Evolutionary conservation across 2,888 invertebrate species (phyloP).

Genomic region (Drosophila borborema): DNA sequence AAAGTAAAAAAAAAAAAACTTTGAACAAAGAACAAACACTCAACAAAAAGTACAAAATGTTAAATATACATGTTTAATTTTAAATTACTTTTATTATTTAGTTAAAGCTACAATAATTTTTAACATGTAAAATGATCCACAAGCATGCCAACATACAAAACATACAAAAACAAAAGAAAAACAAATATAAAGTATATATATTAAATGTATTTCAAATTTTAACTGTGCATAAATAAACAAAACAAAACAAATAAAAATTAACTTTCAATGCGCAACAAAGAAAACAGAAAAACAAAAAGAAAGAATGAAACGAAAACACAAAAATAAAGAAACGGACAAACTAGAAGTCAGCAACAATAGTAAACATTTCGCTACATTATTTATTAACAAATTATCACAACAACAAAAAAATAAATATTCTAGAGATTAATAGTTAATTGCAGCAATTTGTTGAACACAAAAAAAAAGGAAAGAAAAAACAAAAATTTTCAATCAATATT

Average conservation of each 20-base stretch:
- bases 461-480: slow-evolving; percentile 2
- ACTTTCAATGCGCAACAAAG: slow-evolving; percentile 26
- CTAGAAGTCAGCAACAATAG: slow-evolving; percentile 45
- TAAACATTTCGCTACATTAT: slow-evolving; percentile 50
- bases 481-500: slow-evolving; percentile 40
- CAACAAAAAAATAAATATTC: slow-evolving; percentile 34
- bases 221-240: slow-evolving; percentile 46
- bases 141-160: slow-evolving; percentile 55
- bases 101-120: slow-evolving; percentile 70
- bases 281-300: not conserved
- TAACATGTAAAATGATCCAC: slow-evolving; percentile 49
- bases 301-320: slow-evolving; percentile 2
- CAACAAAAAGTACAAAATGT: slow-evolving; percentile 81
- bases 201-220: slow-evolving; percentile 53
- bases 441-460: slow-evolving; percentile 52
- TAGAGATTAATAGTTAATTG: slow-evolving; percentile 53
- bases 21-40: slow-evolving; percentile 71
- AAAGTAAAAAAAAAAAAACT: slow-evolving; percentile 36
- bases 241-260: slow-evolving; percentile 8
- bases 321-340: slow-evolving; percentile 19
- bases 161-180: slow-evolving; percentile 19
- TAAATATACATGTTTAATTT: slow-evolving; percentile 81
- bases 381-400: slow-evolving; percentile 34
- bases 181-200: slow-evolving; percentile 29
- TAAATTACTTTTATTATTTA: slow-evolving; percentile 75